Base-by-base conservation (phyloP, 2,113 vertebrate species). In the Crotalus tigris region DNA sequence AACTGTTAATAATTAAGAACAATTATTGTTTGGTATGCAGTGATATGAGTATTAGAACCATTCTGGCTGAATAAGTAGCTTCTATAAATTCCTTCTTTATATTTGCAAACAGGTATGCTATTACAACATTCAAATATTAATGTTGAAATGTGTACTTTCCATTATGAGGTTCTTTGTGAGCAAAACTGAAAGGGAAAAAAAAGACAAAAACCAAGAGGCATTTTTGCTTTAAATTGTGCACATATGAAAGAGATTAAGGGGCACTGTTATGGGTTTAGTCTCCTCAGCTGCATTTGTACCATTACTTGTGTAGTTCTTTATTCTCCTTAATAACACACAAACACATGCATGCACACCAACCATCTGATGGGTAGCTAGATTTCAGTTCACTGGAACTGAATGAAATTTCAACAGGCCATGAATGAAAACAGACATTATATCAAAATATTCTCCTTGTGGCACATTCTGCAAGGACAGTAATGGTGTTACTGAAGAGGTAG, bases 241-340 rank as follows among this genome's bases (percentile, higher is more conserved):
- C 96, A 96, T 93, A 94, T 96, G 96, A 97, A 96, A 95, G n/a
- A 92, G 95, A 96, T 97, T 97, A 96, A 93, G 94, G 88, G 94
- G 95, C 94, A 95, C 93, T 90, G 75, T 17, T 23, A 57, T 26
- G 24, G 85, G 91, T 85, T 92, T 57, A 51, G 91, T 58, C 61
- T 94, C 95, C 94, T 90, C 39, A 91, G 93, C 75, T 92, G 29
- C 57, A 87, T 94, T 90, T 85, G 69, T 92, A 93, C 61, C n/a
- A 13, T 75, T 90, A 89, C 13, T 51, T 92, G 46, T 57, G 23
- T 29, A 58, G n/a, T 46, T 1, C 57, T 49, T 61, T 87, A 53
- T 88, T 88, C 46, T 64, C 19, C 39, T 12, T 17, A 24, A 57
- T 89, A 44, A 44, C 9, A 39, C 39, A 89, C 21, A 89, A 19